phyloP scores from a whole-genome alignment of 2,888 invertebrate genomes.

The Spilosoma lubricipeda region DNA sequence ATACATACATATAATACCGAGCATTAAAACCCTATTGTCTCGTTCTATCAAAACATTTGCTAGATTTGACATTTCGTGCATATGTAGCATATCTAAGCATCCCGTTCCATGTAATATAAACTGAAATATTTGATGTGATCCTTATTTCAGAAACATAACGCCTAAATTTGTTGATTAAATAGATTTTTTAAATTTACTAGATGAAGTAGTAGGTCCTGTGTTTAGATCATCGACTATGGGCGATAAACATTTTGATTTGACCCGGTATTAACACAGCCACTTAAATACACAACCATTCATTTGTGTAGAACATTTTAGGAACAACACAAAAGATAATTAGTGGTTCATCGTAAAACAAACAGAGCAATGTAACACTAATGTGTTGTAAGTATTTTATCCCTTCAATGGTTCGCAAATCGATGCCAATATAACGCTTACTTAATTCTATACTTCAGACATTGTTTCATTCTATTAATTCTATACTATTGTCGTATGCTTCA shows the following conservation, averaged over 20 bases:
- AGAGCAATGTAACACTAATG: conserved; percentile 76
- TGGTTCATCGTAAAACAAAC: conserved; percentile 68
- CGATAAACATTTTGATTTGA: conserved; percentile 55
- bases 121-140: conserved; percentile 41
- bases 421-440: conserved; percentile 82
- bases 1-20: conserved; percentile 62
- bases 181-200: conserved; percentile 73
- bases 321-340: conserved; percentile 70
- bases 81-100: conserved; percentile 64
- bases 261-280: conserved; percentile 54
- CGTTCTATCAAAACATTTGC: conserved; percentile 68
- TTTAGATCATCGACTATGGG: conserved; percentile 71
- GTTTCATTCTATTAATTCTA: conserved; percentile 82
- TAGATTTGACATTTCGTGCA: conserved; percentile 72
- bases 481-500: conserved; percentile 85
- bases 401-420: conserved; percentile 77
- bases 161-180: conserved; percentile 69
- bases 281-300: conserved; percentile 70
- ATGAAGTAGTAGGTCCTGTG: conserved; percentile 79
- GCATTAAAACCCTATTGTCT: conserved; percentile 66
- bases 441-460: conserved; percentile 78
- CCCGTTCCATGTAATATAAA: conserved; percentile 58
- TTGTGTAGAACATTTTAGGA: conserved; percentile 75
- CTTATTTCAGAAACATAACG: conserved; percentile 64
- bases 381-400: conserved; percentile 83